Base-by-base conservation (phyloP, 2,888 invertebrate species). In the Archaeoteleia sp. region DNA sequence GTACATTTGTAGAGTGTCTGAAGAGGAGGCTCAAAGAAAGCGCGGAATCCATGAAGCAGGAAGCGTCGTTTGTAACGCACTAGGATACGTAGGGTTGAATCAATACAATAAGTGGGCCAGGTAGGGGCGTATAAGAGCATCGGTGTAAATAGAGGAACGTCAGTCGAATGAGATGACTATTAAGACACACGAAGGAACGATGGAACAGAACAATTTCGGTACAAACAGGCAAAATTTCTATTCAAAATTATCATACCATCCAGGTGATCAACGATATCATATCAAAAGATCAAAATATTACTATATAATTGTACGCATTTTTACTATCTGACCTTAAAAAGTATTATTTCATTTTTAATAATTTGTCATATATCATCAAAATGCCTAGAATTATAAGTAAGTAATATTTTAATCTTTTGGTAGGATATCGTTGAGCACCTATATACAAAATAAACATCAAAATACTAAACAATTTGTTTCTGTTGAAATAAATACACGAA, bases 51-150 rank as follows among this genome's bases (percentile, higher is more conserved):
- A 46, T 45, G 53, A 51, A 58, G 45, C 54, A 60, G 73, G 69
- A 74, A 73, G 72, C 62, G 62, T 72, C 70, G 72, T 70, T 71
- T 70, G 73, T 75, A 77, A 76, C 73, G 72, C 67, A 67, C 72
- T 27, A 49, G 73, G 74, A 77, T 76, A 73, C 74, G 75, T 76
- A 77, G 78, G 78, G 80, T 82, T 83, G 81, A 83, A 83, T 83
- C 83, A 83, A 83, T 83, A 83, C 82, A 78, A 82, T 82, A 82
- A 83, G 83, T 79, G 80, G 79, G 77, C 75, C 81, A 82, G 82
- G 81, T 80, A 81, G 82, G 79, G 69, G 75, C 65, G 79, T 69
- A 70, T 80, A 79, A 81, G 81, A 79, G 74, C 65, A 68, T 69
- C 66, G 69, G 69, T 71, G 61, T 54, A 61, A 66, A 73, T 68